phyloP scores from a whole-genome alignment of 2,888 invertebrate genomes.

The Furcula furcula region DNA sequence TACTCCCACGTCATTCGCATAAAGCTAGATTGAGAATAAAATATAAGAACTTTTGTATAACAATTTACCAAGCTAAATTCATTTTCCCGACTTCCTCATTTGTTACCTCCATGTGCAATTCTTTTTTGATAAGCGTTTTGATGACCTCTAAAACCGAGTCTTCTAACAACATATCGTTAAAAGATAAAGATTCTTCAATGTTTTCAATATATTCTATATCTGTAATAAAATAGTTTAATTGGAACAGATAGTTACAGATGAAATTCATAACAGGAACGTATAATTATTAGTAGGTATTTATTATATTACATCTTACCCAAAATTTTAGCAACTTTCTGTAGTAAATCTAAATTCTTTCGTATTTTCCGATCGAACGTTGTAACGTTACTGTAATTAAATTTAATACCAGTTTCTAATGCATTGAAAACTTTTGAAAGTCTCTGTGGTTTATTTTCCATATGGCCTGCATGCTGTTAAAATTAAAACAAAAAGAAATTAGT shows the following conservation, averaged over 20 bases:
- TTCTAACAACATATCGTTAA: conserved; percentile 24
- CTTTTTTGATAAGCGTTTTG: conserved; percentile 26
- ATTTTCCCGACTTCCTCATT: conserved; percentile 20
- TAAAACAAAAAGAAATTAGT: too few species aligned
- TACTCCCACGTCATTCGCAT: too few species aligned
- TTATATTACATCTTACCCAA: conserved; percentile 32
- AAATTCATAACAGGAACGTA: neutral
- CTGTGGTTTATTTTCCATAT: conserved; percentile 25
- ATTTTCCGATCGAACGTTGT: conserved; percentile 31
- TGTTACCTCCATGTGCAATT: conserved; percentile 19
- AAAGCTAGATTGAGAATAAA: too few species aligned
- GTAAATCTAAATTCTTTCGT: conserved; percentile 15
- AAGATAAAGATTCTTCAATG: conserved; percentile 19
- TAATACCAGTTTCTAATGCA: conserved; percentile 39
- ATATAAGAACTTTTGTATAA: too few species aligned
- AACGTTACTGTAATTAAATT: conserved; percentile 33
- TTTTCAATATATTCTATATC: conserved; percentile 27
- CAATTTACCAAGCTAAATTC: conserved; percentile 44
- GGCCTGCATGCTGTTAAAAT: too few species aligned
- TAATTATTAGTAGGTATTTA: neutral
- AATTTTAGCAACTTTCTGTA: conserved; percentile 23
- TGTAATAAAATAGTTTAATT: conserved; percentile 6
- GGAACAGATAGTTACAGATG: neutral
- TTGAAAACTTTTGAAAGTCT: conserved; percentile 31
- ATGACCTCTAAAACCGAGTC: conserved; percentile 30